Percentiles rank a stretch among this genome's conserved stretches.
Conservation (phyloP, 2,113 vertebrate species). For the Ceratotherium simum region DNA sequence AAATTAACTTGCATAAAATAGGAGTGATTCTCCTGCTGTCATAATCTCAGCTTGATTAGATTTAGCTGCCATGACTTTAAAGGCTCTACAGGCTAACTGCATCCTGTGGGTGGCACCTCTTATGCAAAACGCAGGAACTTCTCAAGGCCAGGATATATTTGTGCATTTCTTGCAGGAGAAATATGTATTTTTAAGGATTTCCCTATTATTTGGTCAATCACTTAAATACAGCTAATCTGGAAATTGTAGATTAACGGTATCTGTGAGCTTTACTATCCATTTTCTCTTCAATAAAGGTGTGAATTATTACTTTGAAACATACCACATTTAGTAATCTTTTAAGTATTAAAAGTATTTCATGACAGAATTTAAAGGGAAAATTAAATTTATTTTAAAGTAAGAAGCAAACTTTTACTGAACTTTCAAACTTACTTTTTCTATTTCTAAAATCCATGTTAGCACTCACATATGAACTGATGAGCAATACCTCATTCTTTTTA, state of each 20-base stretch:
- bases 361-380: not conserved
- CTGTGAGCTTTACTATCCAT: constrained; percentile 9
- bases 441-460: not conserved
- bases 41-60: not conserved
- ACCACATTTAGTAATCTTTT: not conserved
- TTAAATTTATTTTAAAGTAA: constrained; percentile 21
- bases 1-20: not conserved
- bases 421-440: not conserved
- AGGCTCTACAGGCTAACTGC: not conserved
- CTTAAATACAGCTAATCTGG: not conserved
- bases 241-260: not conserved
- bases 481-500: not conserved
- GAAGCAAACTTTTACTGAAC: not conserved
- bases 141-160: not conserved
- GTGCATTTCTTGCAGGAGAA: not conserved
- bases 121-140: not conserved
- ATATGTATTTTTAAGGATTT: not conserved
- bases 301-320: not conserved
- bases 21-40: not conserved
- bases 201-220: not conserved
- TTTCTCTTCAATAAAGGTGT: not conserved
- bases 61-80: not conserved
- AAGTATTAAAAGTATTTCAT: not conserved
- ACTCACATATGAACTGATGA: not conserved
- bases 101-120: not conserved